Base-by-base conservation (phyloP, 2,113 vertebrate genomes). In the Octodon degus region DNA sequence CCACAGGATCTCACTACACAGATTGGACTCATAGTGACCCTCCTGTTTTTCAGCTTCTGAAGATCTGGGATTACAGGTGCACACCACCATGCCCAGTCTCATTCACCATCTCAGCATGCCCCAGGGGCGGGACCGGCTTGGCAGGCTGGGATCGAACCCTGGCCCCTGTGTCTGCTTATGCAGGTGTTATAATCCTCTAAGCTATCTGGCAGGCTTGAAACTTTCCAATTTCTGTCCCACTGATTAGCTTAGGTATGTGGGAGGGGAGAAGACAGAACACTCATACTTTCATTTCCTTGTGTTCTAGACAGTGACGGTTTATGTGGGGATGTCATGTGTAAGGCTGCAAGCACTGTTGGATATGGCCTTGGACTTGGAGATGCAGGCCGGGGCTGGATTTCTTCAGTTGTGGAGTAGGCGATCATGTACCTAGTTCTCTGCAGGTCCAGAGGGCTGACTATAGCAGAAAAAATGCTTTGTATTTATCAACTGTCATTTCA, bases 401-500 rank as follows among this genome's bases (percentile, higher is more conserved):
- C 25, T 55, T 94, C 7, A 47, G 32, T 43, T 40, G 67, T 14
- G 60, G 70, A 95, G 13, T 43, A 79, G 17, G 43, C 40, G 19
- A 13, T 70, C 13, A 47, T 30, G 74, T 14, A 47, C 37, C 74
- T 77, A 27, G 24, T 30, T 27, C 24, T 77, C 74, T 47, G 40
- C 24, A 47, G 74, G 40, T 9, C 40, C 19, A 43, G 16, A 82
- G 25, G 1, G 22, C 43, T 91, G 40, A 91, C 27, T 17, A 10
- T 0, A 47, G 63, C 40, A 89, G 68, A 74, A 47, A 43, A 89
- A 80, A 68, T 34, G 70, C 13, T 80, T 72, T 79, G 2, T 30
- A 8, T 72, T 96, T 70, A 32, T 12, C 11, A 34, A 53, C 43
- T 81, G 37, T 93, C 37, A 85, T 77, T 95, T 91, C 37, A 86